These are phyloP conservation scores for Ciona savignyi DNA, from an alignment of 23 tunicate species.

Conservation along the genomic window DNA sequence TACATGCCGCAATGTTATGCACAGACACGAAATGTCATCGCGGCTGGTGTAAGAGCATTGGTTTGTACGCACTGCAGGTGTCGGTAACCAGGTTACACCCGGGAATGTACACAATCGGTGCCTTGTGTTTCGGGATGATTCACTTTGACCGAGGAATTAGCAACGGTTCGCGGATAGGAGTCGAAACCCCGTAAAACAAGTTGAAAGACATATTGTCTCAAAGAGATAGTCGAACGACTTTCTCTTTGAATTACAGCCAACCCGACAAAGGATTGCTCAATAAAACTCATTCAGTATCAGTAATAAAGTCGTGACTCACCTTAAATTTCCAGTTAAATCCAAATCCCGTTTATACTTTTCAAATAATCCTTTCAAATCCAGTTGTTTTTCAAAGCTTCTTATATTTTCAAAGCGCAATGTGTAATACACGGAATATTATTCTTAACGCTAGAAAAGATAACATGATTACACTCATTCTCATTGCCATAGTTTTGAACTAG, in stretches of 20 bases:
- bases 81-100: background rate
- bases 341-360: background rate
- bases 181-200: too few relatives aligned
- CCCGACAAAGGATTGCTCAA: background rate
- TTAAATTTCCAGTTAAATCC: background rate
- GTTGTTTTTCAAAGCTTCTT: too few relatives aligned
- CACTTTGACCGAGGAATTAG: background rate
- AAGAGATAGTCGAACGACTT: too few relatives aligned
- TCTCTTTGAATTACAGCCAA: background rate
- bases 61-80: too few relatives aligned
- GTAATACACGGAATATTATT: too few relatives aligned
- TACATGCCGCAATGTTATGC: too few relatives aligned
- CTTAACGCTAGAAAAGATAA: background rate
- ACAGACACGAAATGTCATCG: too few relatives aligned
- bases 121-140: background rate
- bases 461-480: too few relatives aligned
- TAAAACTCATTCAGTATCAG: background rate
- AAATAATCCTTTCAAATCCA: background rate
- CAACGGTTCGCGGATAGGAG: background rate
- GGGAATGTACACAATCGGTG: background rate
- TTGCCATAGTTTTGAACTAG: too few relatives aligned
- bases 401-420: too few relatives aligned
- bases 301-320: background rate
- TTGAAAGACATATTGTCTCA: too few relatives aligned
- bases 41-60: too few relatives aligned